These are phyloP conservation scores for Ochropleura plecta DNA, from an alignment of 2,888 invertebrate genomes.

Conservation along the genomic window DNA sequence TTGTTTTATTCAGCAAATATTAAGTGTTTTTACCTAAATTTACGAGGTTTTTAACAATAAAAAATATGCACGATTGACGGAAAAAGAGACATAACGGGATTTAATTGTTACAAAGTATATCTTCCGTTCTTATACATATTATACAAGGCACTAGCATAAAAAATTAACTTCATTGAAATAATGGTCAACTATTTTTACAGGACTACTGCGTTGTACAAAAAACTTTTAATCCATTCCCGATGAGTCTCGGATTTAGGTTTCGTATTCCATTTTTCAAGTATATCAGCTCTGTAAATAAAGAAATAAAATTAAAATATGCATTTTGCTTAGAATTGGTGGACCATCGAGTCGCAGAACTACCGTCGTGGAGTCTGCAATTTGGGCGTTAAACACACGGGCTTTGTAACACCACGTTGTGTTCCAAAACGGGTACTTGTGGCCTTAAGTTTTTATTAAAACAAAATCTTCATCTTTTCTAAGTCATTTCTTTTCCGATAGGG, in stretches of 20 bases:
- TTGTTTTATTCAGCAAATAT: conserved; percentile 19
- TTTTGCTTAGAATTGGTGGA: neutral
- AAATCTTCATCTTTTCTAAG: too few species aligned
- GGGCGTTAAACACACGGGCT: neutral
- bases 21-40: neutral
- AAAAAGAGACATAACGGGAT: neutral
- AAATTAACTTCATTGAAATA: conserved; percentile 4
- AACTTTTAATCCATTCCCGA: conserved; percentile 64
- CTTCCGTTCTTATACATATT: conserved; percentile 4
- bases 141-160: neutral
- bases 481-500: too few species aligned
- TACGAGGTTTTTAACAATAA: neutral
- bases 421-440: neutral
- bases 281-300: conserved; percentile 66
- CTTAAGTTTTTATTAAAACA: too few species aligned
- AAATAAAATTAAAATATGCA: neutral
- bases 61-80: neutral
- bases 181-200: neutral
- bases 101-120: conserved; percentile 5
- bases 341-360: neutral
- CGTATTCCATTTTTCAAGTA: conserved; percentile 69
- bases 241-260: conserved; percentile 53
- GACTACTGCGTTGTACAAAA: conserved; percentile 19
- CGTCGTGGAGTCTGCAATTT: neutral
- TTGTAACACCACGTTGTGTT: neutral